Base-by-base conservation (phyloP, 2,113 vertebrate species). In the Lynx canadensis region DNA sequence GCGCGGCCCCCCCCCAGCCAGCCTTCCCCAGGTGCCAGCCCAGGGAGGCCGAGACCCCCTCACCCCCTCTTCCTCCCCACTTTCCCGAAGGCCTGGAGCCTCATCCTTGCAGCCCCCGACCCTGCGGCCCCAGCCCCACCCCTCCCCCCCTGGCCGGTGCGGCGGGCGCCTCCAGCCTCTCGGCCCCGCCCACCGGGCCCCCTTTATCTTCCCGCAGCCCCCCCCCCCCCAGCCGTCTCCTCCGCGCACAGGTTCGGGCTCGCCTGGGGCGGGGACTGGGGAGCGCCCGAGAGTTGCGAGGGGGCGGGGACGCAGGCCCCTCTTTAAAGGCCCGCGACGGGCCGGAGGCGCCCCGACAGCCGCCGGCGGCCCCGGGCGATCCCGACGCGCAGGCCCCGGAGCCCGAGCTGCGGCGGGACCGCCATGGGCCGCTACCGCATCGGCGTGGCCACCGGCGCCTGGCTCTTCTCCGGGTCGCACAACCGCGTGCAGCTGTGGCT, bases 401-500 rank as follows among this genome's bases (percentile, higher is more conserved):
- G 29, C 81, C 50, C 23, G 1, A 29, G 57, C 65, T 15, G 50
- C 84, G 5, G 1, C 48, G 80, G 15, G n/a, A 25, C 15, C 48
- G 15, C 98, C 98, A 99, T 99, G 99, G 98, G 97, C 71, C 97
- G 97, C 94, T 99, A 99, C 98, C 98, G 95, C 16, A 98, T 99
- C 33, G 98, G 98, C 0, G 98, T 99, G 82, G 99, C 99, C 66
- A 99, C 99, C 0, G 99, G 99, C 1, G 98, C 98, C 68, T 98
- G 98, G 25, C 96, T 98, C 85, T 99, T 99, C 96, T 99, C 99
- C 0, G 99, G 99, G n/a, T 99, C 99, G 41, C 98, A 98, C 98
- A 99, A 99, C 98, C 98, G 98, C 68, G 98, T 99, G 92, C 99
- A 95, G 81, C 93, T 99, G 94, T 99, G 99, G 38, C 98, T 99